Percentiles rank a stretch among this genome's conserved stretches.
phyloP scores from a whole-genome alignment of 2,888 invertebrate genomes.

The Melitaea athalia region DNA sequence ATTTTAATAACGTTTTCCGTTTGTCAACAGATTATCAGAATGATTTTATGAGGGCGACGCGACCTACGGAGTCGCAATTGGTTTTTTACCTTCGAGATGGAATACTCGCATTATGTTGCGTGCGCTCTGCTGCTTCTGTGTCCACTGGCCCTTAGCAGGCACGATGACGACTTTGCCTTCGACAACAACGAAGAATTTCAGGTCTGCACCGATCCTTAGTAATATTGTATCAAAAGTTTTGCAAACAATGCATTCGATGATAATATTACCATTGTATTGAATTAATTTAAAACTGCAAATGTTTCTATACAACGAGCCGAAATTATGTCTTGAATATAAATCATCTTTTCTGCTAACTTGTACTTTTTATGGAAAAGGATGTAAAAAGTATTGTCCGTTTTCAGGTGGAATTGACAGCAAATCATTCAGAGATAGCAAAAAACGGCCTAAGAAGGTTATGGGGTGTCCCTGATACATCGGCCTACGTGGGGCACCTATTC shows the following conservation, averaged over 20 bases:
- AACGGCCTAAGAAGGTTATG: conserved; percentile 79
- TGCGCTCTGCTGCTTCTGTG: conserved; percentile 69
- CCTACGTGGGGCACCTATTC: conserved; percentile 87
- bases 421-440: conserved; percentile 75
- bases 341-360: conserved; percentile 11
- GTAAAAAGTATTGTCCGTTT: conserved; percentile 33
- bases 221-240: conserved; percentile 14
- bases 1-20: conserved; percentile 11
- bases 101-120: conserved; percentile 60
- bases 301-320: conserved; percentile 25
- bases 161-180: conserved; percentile 79
- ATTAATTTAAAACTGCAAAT: conserved; percentile 13
- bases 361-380: neutral
- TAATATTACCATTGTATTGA: conserved; percentile 19
- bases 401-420: conserved; percentile 74
- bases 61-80: conserved; percentile 43
- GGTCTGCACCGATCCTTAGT: conserved; percentile 44
- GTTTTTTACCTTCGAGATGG: conserved; percentile 56
- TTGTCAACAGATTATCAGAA: conserved; percentile 66
- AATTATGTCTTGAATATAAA: conserved; percentile 27
- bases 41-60: conserved; percentile 70
- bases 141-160: conserved; percentile 70
- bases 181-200: conserved; percentile 77
- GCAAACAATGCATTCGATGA: conserved; percentile 23
- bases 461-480: conserved; percentile 85